Percentiles rank a stretch among this genome's conserved stretches.
Conservation (phyloP, 2,113 vertebrate genomes). For the Callipepla squamata region DNA sequence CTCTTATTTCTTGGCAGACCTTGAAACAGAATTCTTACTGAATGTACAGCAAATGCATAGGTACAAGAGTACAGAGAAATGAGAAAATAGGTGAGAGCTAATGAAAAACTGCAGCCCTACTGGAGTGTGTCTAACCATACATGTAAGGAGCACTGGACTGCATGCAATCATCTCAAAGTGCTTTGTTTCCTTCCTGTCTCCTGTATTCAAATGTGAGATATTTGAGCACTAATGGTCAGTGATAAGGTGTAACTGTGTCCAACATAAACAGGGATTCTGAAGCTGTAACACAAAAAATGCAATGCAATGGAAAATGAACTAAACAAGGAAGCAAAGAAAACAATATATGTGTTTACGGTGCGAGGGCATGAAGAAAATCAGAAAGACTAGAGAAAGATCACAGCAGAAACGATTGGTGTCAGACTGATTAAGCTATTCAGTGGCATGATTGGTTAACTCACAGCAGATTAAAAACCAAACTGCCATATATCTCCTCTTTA, state of each 20-base stretch:
- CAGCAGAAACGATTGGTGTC: background rate
- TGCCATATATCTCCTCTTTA: background rate
- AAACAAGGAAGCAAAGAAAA: background rate
- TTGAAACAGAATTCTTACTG: slow-evolving; percentile 29
- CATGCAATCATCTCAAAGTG: background rate
- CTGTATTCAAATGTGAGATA: background rate
- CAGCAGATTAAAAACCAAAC: background rate
- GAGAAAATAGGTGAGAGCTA: background rate
- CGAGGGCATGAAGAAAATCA: background rate
- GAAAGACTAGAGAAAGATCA: background rate
- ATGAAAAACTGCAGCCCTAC: background rate
- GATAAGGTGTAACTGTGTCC: background rate
- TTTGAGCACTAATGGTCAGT: accelerated
- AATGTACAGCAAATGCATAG: slow-evolving; percentile 17
- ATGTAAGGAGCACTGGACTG: background rate
- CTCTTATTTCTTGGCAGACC: slow-evolving; percentile 18
- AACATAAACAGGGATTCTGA: background rate
- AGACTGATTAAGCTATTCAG: background rate
- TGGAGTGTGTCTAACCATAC: background rate
- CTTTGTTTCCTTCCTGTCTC: background rate
- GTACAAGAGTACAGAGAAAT: background rate
- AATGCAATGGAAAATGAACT: background rate
- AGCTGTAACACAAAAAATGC: background rate
- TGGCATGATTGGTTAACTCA: background rate
- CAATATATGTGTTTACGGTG: background rate